These are phyloP conservation scores for Heliconius aoede DNA, from an alignment of 2,888 invertebrate genomes.

Conservation along the genomic window DNA sequence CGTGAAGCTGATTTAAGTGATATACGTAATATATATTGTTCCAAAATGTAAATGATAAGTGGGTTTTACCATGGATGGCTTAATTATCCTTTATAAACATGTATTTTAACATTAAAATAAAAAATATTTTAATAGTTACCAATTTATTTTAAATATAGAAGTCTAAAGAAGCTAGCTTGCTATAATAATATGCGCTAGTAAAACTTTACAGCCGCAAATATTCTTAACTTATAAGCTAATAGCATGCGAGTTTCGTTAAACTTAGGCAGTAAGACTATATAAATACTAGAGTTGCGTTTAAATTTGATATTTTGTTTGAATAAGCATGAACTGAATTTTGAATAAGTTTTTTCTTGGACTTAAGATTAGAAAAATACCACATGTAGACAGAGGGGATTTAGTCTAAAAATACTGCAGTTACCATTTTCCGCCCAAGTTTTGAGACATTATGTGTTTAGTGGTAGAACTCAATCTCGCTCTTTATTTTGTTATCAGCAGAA, in stretches of 20 bases:
- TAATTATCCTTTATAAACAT: too few species aligned
- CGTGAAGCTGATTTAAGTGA: too few species aligned
- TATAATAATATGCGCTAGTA: constrained; percentile 62
- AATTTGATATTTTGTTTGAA: constrained; percentile 22
- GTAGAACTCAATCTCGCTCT: too few species aligned
- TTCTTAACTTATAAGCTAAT: constrained; percentile 58
- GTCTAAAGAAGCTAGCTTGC: constrained; percentile 4
- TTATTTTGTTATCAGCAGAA: neutral
- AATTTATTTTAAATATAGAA: neutral
- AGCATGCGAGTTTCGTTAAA: constrained; percentile 37
- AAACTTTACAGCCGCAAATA: constrained; percentile 61
- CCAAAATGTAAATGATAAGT: too few species aligned
- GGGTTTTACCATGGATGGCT: too few species aligned
- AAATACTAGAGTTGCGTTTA: constrained; percentile 5
- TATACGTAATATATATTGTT: too few species aligned
- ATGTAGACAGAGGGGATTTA: neutral
- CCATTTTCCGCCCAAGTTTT: neutral
- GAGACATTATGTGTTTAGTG: neutral
- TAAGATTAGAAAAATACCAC: neutral
- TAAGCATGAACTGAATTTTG: neutral
- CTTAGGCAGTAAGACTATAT: constrained; percentile 20
- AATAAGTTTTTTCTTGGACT: neutral
- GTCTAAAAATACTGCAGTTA: neutral
- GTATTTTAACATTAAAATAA: too few species aligned
- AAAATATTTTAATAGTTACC: neutral